Percentiles rank a stretch among this genome's conserved stretches.
Conservation (phyloP, 2,113 vertebrate genomes). For the Panthera tigris region DNA sequence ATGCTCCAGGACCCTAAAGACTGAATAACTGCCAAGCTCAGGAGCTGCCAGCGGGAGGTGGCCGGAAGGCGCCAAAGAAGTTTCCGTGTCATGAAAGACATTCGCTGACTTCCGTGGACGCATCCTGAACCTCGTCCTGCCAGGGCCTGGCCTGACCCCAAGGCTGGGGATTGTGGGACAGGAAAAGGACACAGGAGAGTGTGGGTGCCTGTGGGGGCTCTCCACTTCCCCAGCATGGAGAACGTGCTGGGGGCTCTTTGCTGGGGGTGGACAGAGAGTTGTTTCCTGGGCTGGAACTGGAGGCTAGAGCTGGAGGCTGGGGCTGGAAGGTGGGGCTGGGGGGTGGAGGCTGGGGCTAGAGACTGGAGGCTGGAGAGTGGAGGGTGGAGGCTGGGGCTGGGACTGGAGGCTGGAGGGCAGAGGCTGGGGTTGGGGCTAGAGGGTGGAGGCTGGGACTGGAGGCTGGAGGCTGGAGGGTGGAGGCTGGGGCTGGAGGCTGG, state of each 20-base stretch:
- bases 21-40: neutral
- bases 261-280: accelerated
- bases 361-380: no score
- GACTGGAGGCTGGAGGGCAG: neutral
- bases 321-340: no score
- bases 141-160: no score
- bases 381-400: neutral
- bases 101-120: neutral
- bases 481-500: no score
- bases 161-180: neutral
- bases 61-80: neutral
- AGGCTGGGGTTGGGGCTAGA: neutral
- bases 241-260: accelerated
- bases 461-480: neutral
- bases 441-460: neutral
- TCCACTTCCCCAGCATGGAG: neutral
- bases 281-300: neutral
- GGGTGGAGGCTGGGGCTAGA: no score
- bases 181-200: accelerated
- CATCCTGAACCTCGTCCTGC: accelerated
- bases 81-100: neutral
- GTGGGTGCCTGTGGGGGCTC: accelerated
- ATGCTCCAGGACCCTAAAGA: neutral
- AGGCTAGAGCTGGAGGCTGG: no score
- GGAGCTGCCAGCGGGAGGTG: accelerated